Base-by-base conservation (phyloP, 2,888 invertebrate species). In the Chaetoderma sp. region DNA sequence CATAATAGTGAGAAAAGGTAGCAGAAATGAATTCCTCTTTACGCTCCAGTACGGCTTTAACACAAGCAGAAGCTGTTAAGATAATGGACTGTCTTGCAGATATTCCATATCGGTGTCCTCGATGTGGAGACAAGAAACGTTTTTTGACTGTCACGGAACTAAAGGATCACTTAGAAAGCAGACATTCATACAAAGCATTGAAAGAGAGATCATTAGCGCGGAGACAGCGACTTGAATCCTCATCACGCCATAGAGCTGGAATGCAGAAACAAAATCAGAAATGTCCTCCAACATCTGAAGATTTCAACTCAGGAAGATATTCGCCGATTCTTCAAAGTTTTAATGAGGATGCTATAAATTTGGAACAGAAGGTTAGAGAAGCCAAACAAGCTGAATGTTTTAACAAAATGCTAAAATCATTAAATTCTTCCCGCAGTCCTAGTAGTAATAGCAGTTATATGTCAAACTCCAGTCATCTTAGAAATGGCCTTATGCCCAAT, bases 91-190 rank as follows among this genome's bases (percentile, higher is more conserved):
- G n/a, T n/a, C n/a, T n/a, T n/a, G n/a, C n/a, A n/a, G 60, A 72
- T 10, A 73, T 81, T 33, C 81, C 81, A 6, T 81, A 77, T 63
- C 65, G 78, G 50, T 81, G 81, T 63, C 80, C 81, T 4, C 74
- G 75, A 49, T 81, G 80, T 69, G 76, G 77, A 23, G 72, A 77
- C 39, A 52, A 67, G 28, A 59, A 71, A 25, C 68, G 71, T 44
- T 83, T 83, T 67, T 60, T 70, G 16, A 74, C 80, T 5, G 63
- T 83, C 8, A 63, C 72, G n/a, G 77, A 79, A 28, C 68, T 83
- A 23, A 73, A 78, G 23, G 56, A 60, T 3, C 83, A 83, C 67
- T 63, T 82, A 23, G 76, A 78, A 13, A 54, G 63, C 8, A 77
- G 78, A 10, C 83, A 83, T 61, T 64, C 76, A 2, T 77, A 74